Conservation (phyloP, 1,140 invertebrate species). For the Acyrthosiphon pisum region DNA sequence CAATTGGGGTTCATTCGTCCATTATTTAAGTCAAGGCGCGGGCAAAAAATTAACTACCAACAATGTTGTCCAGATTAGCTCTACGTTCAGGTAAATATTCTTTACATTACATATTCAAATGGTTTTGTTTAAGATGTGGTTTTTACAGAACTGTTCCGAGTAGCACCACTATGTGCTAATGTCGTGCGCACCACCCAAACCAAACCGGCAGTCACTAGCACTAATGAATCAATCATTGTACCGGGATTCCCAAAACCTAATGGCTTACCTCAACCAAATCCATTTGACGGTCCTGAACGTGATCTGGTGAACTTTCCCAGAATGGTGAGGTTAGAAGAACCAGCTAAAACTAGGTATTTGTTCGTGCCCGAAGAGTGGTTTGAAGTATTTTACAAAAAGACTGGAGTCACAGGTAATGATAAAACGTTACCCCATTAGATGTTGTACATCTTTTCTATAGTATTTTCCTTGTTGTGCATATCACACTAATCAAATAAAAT, state of each 20-base stretch:
- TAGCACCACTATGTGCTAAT: slow-evolving; percentile 9
- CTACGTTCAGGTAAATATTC: slow-evolving; percentile 42
- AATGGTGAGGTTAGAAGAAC: slow-evolving; percentile 70
- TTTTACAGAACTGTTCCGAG: slow-evolving; percentile 40
- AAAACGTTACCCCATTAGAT: background rate
- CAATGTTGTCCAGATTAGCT: slow-evolving; percentile 49
- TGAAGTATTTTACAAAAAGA: slow-evolving; percentile 91
- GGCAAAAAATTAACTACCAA: background rate
- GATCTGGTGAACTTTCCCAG: slow-evolving; percentile 75
- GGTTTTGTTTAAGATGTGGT: background rate
- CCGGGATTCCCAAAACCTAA: slow-evolving; percentile 48
- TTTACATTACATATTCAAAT: background rate
- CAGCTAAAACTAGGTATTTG: slow-evolving; percentile 80
- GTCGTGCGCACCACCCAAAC: slow-evolving; percentile 14
- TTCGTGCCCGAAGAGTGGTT: slow-evolving; percentile 96
- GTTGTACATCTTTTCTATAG: background rate
- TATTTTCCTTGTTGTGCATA: background rate
- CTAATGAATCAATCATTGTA: slow-evolving; percentile 54
- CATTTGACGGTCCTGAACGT: slow-evolving; percentile 63
- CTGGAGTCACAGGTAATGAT: slow-evolving; percentile 78
- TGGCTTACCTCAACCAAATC: slow-evolving; percentile 49
- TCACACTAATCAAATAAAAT: background rate
- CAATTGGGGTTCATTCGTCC: background rate
- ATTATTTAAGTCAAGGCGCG: background rate
- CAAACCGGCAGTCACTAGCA: background rate